Percentiles rank a stretch among this genome's conserved stretches.
Evolutionary conservation across 2,797 vertebrate genomes (phyloP).

Genomic region (Choloepus didactylus): DNA sequence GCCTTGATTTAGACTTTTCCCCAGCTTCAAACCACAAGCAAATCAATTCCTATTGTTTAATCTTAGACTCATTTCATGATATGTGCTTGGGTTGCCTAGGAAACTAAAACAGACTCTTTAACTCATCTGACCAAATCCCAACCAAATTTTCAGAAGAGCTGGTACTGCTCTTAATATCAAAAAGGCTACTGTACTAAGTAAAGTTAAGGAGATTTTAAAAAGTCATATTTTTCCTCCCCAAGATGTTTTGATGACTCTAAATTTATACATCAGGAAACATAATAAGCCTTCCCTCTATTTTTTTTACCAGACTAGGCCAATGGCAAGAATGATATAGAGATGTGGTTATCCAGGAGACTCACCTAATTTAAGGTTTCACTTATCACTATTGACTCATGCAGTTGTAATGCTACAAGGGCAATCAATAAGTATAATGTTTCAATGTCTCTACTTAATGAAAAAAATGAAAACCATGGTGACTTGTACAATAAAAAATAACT

Average conservation of each 20-base stretch:
- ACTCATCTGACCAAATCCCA: neutral
- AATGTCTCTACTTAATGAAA: slow-evolving; percentile 10
- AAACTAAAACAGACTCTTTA: too few species aligned
- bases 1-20: too few species aligned
- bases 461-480: slow-evolving; percentile 22
- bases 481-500: slow-evolving; percentile 55
- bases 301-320: slow-evolving; percentile 41
- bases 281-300: neutral
- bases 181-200: neutral
- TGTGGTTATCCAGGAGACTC: neutral
- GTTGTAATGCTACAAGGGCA: neutral
- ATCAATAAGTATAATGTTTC: neutral
- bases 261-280: slow-evolving; percentile 29
- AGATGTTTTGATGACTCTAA: slow-evolving; percentile 18
- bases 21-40: too few species aligned
- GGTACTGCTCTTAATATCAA: slow-evolving; percentile 8
- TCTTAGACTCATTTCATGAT: too few species aligned
- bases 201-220: slow-evolving; percentile 16
- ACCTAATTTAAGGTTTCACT: slow-evolving; percentile 32
- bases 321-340: slow-evolving; percentile 24
- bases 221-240: neutral
- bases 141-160: slow-evolving; percentile 8
- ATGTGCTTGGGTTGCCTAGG: too few species aligned
- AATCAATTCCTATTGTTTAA: too few species aligned
- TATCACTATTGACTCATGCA: neutral